Percentiles rank a stretch among this genome's conserved stretches.
phyloP scores from a whole-genome alignment of 2,113 vertebrate species.

The Paramormyrops kingsleyae region DNA sequence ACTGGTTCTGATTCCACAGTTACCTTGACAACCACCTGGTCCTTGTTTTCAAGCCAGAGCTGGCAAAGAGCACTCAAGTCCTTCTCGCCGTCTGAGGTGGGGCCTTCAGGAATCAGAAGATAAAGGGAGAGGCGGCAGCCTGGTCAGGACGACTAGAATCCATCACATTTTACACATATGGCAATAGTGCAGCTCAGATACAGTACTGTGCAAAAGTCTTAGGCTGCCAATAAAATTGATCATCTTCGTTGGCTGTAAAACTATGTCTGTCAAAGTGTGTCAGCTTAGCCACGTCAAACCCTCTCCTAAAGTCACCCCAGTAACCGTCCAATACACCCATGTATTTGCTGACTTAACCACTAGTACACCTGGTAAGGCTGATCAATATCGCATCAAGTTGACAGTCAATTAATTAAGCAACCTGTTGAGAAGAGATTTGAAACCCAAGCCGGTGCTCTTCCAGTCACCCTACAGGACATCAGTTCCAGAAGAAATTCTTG shows the following conservation, averaged over 20 bases:
- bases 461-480: neutral
- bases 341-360: neutral
- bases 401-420: neutral
- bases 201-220: neutral
- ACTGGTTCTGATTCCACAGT: neutral
- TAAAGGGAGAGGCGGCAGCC: neutral
- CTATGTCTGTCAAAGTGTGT: neutral
- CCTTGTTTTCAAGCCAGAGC: conserved; percentile 94
- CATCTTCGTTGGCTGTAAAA: neutral
- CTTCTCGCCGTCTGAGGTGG: conserved; percentile 83
- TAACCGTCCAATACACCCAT: neutral
- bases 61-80: conserved; percentile 86
- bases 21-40: conserved; percentile 88
- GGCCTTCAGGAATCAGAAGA: conserved; percentile 53
- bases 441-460: neutral
- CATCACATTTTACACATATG: neutral
- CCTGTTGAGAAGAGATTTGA: neutral
- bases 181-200: neutral
- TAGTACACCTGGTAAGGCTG: neutral
- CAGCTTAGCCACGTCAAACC: neutral
- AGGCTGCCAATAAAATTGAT: neutral
- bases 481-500: neutral
- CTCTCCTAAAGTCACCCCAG: neutral
- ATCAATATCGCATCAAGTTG: neutral
- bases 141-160: neutral